Percentiles rank a stretch among this genome's conserved stretches.
Evolutionary conservation across 1,140 invertebrate species (phyloP).

Genomic region (Drosophila equinoxialis): DNA sequence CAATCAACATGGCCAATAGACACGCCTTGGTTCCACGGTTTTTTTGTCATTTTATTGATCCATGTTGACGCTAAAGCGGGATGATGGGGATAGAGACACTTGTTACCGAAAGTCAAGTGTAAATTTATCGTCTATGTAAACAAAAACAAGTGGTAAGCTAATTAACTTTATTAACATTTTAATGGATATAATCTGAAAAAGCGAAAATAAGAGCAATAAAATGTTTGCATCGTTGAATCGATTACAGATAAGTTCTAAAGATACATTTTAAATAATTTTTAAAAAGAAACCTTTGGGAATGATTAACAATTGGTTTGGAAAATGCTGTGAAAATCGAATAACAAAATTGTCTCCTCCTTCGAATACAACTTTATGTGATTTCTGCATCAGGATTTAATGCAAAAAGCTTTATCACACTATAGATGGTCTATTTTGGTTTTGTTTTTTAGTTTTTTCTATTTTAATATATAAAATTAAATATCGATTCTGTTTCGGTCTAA

Average conservation of each 20-base stretch:
- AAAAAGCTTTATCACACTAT: too few species aligned
- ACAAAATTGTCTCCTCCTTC: too few species aligned
- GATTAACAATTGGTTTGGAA: too few species aligned
- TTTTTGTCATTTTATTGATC: constrained; percentile 59
- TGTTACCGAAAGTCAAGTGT: constrained; percentile 9
- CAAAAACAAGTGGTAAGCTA: constrained; percentile 37
- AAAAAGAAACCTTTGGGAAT: too few species aligned
- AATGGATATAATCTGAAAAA: constrained; percentile 12
- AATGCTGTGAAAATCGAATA: too few species aligned
- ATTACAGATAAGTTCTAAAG: neutral
- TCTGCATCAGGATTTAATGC: too few species aligned
- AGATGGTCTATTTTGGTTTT: too few species aligned
- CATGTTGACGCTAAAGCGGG: constrained; percentile 20
- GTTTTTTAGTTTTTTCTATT: too few species aligned
- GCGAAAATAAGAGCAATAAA: neutral
- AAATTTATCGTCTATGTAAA: constrained; percentile 27
- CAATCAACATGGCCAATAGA: constrained; percentile 49
- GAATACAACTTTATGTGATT: too few species aligned
- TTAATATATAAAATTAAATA: too few species aligned
- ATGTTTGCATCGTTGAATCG: neutral
- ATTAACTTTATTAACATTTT: constrained; percentile 45
- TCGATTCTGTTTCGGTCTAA: too few species aligned
- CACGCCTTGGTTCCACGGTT: constrained; percentile 38
- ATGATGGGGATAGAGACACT: neutral
- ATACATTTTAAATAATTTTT: too few species aligned